Base-by-base conservation (phyloP, 2,888 invertebrate genomes). In the Trisateles emortualis region DNA sequence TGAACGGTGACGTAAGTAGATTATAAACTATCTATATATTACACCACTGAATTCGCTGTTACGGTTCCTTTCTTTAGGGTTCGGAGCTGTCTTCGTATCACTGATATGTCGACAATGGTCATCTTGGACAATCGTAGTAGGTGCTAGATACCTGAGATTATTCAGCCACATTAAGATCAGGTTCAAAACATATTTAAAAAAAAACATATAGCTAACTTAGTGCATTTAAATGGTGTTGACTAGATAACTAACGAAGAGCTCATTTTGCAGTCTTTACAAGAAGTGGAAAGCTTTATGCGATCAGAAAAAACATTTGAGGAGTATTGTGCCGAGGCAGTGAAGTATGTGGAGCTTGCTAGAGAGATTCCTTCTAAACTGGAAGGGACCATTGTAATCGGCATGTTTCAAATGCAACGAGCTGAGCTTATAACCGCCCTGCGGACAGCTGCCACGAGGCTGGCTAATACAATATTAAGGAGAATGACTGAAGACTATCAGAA, bases 401-500 rank as follows among this genome's bases (percentile, higher is more conserved):
- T 98, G 89, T 99, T 97, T 81, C 96, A 97, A 76, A 95, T 98
- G 81, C 96, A 97, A 83, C 94, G 98, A 49, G 95, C 94, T 41
- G 96, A 96, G 48, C 90, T 98, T 24, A 96, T 98, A 39, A 93
- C 93, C 11, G 93, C 95, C 0, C 85, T 99, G 59, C 95, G 96
- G 5, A 84, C 91, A 9, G 92, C 96, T 19, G 97, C 97, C 0
- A 94, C 95, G 24, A 93, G 93, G 46, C 90, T 97, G 47, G 95
- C 95, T 59, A 95, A 95, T 41, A 94, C 94, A 45, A 84, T 99
- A 44, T 84, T 98, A 3, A 88, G 94, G 35, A 94, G 95, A 75
- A 96, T 98, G 95, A 95, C 96, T 0, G 91, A 94, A 16, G 96
- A 97, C 81, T 98, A 98, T 82, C 97, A 98, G 82, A 86, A 90